Conservation (phyloP, 2,113 vertebrate species). For the Hymenochirus boettgeri region DNA sequence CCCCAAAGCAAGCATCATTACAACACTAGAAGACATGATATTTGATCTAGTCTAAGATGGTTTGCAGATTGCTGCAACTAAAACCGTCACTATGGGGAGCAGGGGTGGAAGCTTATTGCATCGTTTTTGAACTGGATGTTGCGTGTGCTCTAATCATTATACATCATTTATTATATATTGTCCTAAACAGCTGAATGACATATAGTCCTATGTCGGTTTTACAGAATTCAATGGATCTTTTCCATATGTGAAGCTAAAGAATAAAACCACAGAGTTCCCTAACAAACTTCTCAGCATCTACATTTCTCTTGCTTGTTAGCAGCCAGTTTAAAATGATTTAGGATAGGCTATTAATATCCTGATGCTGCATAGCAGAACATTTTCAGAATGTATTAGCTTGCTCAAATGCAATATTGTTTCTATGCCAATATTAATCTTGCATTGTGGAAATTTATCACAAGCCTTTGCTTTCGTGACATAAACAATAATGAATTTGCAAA, state of each 20-base stretch:
- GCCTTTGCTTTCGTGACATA: conserved; percentile 39
- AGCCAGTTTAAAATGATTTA: conserved; percentile 42
- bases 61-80: too few species aligned
- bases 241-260: not conserved
- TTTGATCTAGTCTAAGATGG: too few species aligned
- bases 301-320: conserved; percentile 35
- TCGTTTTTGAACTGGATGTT: too few species aligned
- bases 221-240: not conserved
- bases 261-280: conserved; percentile 20
- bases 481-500: conserved; percentile 45
- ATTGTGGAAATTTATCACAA: conserved; percentile 43
- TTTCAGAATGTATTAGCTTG: conserved; percentile 42
- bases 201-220: not conserved
- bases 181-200: too few species aligned
- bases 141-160: too few species aligned
- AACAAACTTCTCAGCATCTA: conserved; percentile 34
- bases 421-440: conserved; percentile 43
- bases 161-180: too few species aligned
- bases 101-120: too few species aligned
- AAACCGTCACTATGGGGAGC: too few species aligned
- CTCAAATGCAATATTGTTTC: conserved; percentile 36
- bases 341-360: conserved; percentile 40
- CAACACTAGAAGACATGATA: too few species aligned
- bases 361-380: conserved; percentile 37
- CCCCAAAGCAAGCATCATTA: too few species aligned